phyloP scores from a whole-genome alignment of 2,797 vertebrate species.

The Botia almorhae region DNA sequence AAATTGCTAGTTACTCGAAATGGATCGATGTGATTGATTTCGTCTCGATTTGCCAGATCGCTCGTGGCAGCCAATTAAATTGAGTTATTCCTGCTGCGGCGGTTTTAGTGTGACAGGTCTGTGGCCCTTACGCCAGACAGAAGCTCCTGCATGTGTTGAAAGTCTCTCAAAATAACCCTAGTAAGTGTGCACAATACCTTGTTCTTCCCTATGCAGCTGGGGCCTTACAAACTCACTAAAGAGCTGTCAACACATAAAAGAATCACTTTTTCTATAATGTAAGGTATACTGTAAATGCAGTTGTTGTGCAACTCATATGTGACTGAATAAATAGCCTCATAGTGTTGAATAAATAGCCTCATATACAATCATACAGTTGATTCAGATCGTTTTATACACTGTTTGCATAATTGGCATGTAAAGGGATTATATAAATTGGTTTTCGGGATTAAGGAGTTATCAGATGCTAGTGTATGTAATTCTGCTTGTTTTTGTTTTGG shows the following conservation, averaged over 20 bases:
- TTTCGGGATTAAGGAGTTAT: conserved; percentile 37
- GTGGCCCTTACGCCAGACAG: conserved; percentile 44
- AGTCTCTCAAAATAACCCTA: conserved; percentile 27
- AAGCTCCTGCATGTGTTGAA: conserved; percentile 11
- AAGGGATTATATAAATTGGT: conserved; percentile 39
- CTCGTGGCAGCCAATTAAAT: conserved; percentile 67
- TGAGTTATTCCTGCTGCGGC: conserved; percentile 60
- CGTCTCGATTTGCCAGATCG: conserved; percentile 56
- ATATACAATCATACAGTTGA: neutral
- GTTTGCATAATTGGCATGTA: conserved; percentile 29
- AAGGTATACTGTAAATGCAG: neutral
- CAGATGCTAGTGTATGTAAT: conserved; percentile 33
- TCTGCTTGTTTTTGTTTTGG: conserved; percentile 25
- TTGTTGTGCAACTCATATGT: neutral
- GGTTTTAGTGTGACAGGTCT: conserved; percentile 56
- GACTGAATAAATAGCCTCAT: too few species aligned
- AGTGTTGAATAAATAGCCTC: neutral
- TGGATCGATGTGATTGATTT: conserved; percentile 65
- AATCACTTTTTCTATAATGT: neutral
- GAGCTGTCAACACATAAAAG: neutral
- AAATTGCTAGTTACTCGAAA: conserved; percentile 57
- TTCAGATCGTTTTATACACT: neutral
- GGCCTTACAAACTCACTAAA: neutral
- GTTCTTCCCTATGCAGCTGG: neutral
- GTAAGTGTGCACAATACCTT: conserved; percentile 17